Evolutionary conservation across 1,140 invertebrate genomes (phyloP).

Genomic region (Zeugodacus cucurbitae): DNA sequence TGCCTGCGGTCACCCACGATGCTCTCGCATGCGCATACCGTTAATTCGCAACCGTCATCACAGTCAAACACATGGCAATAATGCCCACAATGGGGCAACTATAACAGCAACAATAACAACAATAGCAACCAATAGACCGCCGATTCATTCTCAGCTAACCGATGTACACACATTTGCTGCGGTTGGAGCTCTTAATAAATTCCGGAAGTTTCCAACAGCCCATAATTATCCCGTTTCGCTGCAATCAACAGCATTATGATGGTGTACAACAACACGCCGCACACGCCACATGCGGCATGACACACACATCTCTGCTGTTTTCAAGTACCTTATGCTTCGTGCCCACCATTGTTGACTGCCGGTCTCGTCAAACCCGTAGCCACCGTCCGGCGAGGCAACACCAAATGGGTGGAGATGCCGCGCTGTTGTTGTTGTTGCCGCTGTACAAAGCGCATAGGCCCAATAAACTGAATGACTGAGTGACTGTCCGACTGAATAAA

Average conservation of each 20-base stretch:
- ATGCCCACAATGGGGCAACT: background rate
- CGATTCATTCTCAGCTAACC: background rate
- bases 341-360: background rate
- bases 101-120: background rate
- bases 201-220: constrained; percentile 32
- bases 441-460: background rate
- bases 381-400: background rate
- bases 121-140: background rate
- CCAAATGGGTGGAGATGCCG: background rate
- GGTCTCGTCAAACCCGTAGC: background rate
- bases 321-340: background rate
- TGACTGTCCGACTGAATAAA: constrained; percentile 6
- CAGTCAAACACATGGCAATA: background rate
- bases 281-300: background rate
- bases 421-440: background rate
- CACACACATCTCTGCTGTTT: background rate
- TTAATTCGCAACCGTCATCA: background rate
- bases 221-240: constrained; percentile 19
- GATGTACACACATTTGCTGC: background rate
- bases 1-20: background rate
- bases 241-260: background rate
- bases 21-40: background rate
- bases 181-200: constrained; percentile 15
- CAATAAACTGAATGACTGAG: constrained; percentile 33
- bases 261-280: too few species aligned